Evolutionary conservation across 2,888 invertebrate genomes (phyloP).

Genomic region (Cyaniris semiargus): DNA sequence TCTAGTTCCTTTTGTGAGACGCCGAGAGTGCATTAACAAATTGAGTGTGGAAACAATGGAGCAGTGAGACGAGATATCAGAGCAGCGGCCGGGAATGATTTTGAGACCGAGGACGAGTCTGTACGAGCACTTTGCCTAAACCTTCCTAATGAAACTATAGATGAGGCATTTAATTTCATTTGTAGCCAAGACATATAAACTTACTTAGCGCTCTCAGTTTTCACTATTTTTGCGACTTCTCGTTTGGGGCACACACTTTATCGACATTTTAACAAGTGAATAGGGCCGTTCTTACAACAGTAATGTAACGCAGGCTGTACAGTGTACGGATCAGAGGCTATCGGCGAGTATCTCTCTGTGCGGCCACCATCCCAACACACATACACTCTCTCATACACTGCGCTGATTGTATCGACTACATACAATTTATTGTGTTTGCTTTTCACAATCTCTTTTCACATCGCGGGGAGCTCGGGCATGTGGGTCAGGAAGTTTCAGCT

Average conservation of each 20-base stretch:
- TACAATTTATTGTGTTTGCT: conserved; percentile 10
- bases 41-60: conserved; percentile 24
- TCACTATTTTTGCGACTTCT: neutral
- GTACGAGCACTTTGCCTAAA: neutral
- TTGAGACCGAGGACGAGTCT: neutral
- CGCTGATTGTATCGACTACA: conserved; percentile 13
- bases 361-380: neutral
- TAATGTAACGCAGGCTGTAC: neutral
- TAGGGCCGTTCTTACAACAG: neutral
- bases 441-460: conserved; percentile 13
- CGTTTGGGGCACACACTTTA: neutral
- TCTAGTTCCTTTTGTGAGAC: neutral
- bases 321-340: conserved; percentile 9
- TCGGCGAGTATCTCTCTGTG: neutral
- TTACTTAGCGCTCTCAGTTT: neutral
- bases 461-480: neutral
- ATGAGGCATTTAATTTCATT: neutral
- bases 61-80: neutral
- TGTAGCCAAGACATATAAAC: neutral
- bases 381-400: neutral
- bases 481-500: conserved; percentile 11
- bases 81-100: neutral
- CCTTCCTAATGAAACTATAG: neutral
- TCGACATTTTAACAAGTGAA: neutral
- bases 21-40: conserved; percentile 14